Percentiles rank a stretch among this genome's conserved stretches.
phyloP scores from a whole-genome alignment of 2,113 vertebrate species.

The Marmota flaviventris region DNA sequence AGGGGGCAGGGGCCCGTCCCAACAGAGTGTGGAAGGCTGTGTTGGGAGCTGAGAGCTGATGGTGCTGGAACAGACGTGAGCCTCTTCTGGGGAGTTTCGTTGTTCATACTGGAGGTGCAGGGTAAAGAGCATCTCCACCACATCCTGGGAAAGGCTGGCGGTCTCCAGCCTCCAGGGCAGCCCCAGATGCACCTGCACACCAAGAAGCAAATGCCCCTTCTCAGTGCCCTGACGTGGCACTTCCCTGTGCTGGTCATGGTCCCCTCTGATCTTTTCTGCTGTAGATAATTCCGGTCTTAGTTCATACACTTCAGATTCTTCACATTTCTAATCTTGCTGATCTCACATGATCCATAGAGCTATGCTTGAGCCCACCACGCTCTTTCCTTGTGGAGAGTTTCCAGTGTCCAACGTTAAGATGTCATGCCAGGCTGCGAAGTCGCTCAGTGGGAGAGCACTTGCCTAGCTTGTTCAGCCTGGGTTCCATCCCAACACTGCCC shows the following conservation, averaged over 20 bases:
- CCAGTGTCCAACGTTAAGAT: too few species aligned
- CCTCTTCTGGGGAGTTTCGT: neutral
- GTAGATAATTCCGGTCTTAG: neutral
- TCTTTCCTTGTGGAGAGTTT: neutral
- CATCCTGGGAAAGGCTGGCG: too few species aligned
- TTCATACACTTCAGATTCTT: neutral
- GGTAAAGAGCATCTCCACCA: too few species aligned
- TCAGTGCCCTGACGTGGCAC: too few species aligned
- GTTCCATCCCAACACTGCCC: neutral
- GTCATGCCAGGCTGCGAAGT: neutral
- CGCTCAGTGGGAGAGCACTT: neutral
- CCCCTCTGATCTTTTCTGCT: too few species aligned
- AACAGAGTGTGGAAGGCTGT: neutral
- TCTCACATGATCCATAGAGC: neutral
- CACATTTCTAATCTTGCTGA: neutral
- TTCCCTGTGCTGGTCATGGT: fast-evolving
- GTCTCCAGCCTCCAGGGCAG: fast-evolving
- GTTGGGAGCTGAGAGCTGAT: too few species aligned
- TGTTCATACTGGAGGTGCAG: too few species aligned
- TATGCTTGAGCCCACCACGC: neutral
- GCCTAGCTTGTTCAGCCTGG: neutral
- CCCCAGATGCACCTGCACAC: neutral
- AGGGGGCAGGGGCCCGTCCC: neutral
- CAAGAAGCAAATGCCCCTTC: neutral
- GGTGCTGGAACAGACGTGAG: too few species aligned